Base-by-base conservation (phyloP, 2,113 vertebrate genomes). In the Platycercus adscitus region DNA sequence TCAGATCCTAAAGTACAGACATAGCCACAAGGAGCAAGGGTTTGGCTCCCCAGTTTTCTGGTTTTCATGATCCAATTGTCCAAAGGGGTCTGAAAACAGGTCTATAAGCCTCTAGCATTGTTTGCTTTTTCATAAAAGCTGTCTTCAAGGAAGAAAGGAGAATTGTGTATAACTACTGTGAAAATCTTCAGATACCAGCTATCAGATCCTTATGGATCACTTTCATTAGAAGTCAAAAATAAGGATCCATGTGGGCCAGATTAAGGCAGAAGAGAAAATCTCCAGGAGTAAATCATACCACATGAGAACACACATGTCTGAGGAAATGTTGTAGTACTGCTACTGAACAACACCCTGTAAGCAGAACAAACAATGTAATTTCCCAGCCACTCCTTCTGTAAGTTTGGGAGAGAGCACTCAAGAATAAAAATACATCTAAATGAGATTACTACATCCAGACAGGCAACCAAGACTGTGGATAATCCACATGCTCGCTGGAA, bases 1-100 rank as follows among this genome's bases (percentile, higher is more conserved):
- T 91, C 88, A 82, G 95, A 93, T 96, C 81, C 85, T n/a, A 25
- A 92, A 96, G 88, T 93, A 93, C 91, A 93, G 94, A 81, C 86
- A 83, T 6, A 94, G 68, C 41, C 85, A 83, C 68, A 44, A 44
- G 90, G 29, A 93, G 60, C 15, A 76, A 66, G 63, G 68, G 28
- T 80, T 83, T 92, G 91, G 73, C 81, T 95, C 76, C 43, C 46
- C 39, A 46, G 13, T 83, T 89, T 81, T 87, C 78, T 21, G 10
- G 9, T 87, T 93, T 97, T 94, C 64, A 47, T 70, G 73, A 84
- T 86, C 9, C 44, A n/a, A 1, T 92, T 92, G 63, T 94, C 46
- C 87, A 88, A 76, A 88, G 63, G 6, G 49, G 28, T 76, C 87
- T 69, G 70, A 82, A 88, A 91, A 64, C 21, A 60, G 44, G 13